Percentiles rank a stretch among this genome's conserved stretches.
Evolutionary conservation across 2,113 vertebrate genomes (phyloP).

Genomic region (Salminus brasiliensis): DNA sequence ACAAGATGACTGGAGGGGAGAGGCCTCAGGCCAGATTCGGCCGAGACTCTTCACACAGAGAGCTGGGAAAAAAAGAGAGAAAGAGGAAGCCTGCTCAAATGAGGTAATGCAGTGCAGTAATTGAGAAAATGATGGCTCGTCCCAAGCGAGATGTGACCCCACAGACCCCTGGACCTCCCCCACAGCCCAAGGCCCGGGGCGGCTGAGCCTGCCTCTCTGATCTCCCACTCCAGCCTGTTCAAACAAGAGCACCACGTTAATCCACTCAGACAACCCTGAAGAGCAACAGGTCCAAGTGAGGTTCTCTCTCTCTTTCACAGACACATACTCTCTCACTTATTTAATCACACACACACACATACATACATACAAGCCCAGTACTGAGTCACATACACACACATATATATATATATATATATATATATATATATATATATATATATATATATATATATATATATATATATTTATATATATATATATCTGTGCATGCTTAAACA

Average conservation of each 20-base stretch:
- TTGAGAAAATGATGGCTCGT: slow-evolving; percentile 60
- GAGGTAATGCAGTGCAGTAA: slow-evolving; percentile 63
- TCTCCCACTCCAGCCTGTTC: slow-evolving; percentile 62
- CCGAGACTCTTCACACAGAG: slow-evolving; percentile 11
- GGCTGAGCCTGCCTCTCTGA: slow-evolving; percentile 46
- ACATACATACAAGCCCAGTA: neutral
- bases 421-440: neutral
- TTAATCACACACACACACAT: too few relatives aligned
- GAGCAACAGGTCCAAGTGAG: slow-evolving; percentile 7
- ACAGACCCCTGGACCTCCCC: slow-evolving; percentile 45
- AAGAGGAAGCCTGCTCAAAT: slow-evolving; percentile 32
- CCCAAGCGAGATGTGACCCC: slow-evolving; percentile 38
- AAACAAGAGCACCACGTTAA: slow-evolving; percentile 64
- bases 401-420: neutral
- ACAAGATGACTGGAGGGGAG: neutral
- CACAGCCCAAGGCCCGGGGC: slow-evolving; percentile 41
- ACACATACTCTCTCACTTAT: neutral
- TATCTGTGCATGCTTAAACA: neutral
- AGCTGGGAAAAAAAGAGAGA: neutral
- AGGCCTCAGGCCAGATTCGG: slow-evolving; percentile 4
- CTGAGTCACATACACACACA: too few relatives aligned
- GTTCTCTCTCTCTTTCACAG: neutral
- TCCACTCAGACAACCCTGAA: slow-evolving; percentile 59
- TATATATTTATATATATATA: neutral
- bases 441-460: neutral